Base-by-base conservation (phyloP, 2,888 invertebrate species). In the Hoplodrina ambigua region DNA sequence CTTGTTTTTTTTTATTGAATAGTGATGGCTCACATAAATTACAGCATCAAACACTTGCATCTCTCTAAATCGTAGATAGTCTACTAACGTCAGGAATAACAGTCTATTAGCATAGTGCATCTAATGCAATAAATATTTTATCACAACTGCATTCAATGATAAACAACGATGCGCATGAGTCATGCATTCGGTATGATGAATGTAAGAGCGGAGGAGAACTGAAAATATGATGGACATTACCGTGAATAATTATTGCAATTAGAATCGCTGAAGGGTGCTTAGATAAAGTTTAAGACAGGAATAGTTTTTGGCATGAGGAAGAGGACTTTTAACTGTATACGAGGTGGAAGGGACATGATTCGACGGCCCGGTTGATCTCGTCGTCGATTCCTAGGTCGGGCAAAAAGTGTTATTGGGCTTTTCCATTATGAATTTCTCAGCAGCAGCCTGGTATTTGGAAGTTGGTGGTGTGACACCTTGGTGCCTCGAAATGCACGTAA, bases 101-200 rank as follows among this genome's bases (percentile, higher is more conserved):
- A n/a, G 50, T 59, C 53, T 54, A 46, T 54, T 65, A 59, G 58
- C 64, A 64, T 15, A 53, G 6, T 53, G 41, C 59, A 57, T 53
- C 25, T 49, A 57, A 60, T 44, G 64, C 33, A 64, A 60, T 64
- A 64, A 64, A 57, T 64, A 50, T 64, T 59, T 57, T 53, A 77
- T 33, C 56, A 77, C 41, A n/a, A 17, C 52, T 44, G 60, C 56
- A 61, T 49, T 20, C 11, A 55, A 63, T 63, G 25, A 69, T 56
- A 44, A 63, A 75, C 19, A 37, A 59, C n/a, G 17, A 57, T 49
- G 59, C 19, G 30, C 2, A 33, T 70, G 59, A 70, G n/a, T 71
- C 46, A 75, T 20, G n/a, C 25, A 49, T 25, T 57, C 63, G 13
- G 59, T 60, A 56, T 64, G 63, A 63, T 49, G 11, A 41, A 62